Evolutionary conservation across 2,888 invertebrate species (phyloP).

Genomic region (Eustalomyia histrio): DNA sequence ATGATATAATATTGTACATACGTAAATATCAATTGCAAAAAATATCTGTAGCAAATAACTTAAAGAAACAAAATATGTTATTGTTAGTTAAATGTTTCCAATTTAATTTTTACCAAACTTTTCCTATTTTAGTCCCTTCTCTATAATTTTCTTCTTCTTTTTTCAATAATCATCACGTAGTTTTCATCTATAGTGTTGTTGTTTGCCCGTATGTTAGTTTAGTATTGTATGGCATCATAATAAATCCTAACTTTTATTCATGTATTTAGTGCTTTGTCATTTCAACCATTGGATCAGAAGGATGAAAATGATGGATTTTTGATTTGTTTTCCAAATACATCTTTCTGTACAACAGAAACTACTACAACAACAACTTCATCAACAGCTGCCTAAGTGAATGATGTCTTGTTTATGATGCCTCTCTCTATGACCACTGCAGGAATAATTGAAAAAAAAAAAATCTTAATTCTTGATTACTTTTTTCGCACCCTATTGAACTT

Average conservation of each 20-base stretch:
- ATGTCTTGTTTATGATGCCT: slow-evolving; percentile 42
- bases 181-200: slow-evolving; percentile 17
- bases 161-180: neutral
- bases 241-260: slow-evolving; percentile 6
- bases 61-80: neutral
- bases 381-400: slow-evolving; percentile 31
- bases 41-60: neutral
- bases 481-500: slow-evolving; percentile 25
- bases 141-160: slow-evolving; percentile 24
- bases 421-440: neutral
- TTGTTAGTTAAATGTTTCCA: slow-evolving; percentile 41
- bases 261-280: slow-evolving; percentile 43
- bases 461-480: neutral
- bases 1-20: neutral
- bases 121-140: neutral
- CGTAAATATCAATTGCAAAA: slow-evolving; percentile 17
- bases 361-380: slow-evolving; percentile 61
- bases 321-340: slow-evolving; percentile 48
- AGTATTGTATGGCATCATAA: neutral
- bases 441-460: neutral
- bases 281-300: slow-evolving; percentile 11
- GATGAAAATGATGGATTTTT: slow-evolving; percentile 50
- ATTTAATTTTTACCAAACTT: neutral
- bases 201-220: neutral
- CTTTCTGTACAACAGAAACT: slow-evolving; percentile 43